Conservation (phyloP, 2,113 vertebrate species). For the Scomber japonicus region DNA sequence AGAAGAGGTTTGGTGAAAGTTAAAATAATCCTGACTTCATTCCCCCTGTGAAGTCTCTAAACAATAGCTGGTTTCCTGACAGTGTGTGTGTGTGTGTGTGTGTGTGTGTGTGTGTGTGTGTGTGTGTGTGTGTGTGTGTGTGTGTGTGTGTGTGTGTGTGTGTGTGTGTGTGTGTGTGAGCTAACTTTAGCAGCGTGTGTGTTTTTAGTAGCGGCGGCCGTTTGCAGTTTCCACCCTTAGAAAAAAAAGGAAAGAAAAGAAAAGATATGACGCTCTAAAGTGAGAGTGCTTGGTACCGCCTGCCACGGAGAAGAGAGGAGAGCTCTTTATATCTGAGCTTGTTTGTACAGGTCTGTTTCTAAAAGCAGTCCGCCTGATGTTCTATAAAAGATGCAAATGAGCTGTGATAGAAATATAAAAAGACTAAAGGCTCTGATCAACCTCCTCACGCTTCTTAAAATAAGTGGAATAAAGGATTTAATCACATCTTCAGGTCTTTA, state of each 20-base stretch:
- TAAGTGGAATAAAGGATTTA: too few species aligned
- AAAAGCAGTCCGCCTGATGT: background rate
- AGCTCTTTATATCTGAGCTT: background rate
- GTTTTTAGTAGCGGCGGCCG: background rate
- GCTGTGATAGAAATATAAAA: too few species aligned
- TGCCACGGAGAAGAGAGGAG: background rate
- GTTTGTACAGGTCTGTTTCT: background rate
- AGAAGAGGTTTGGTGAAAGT: too few species aligned
- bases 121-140: too few species aligned
- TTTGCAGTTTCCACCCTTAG: background rate
- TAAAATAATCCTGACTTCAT: background rate
- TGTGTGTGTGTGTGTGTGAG: background rate
- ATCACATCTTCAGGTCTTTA: too few species aligned
- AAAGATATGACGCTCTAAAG: too few species aligned
- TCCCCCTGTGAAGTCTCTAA: background rate
- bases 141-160: too few species aligned
- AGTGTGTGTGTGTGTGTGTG: background rate
- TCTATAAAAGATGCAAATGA: too few species aligned
- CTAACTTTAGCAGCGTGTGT: slow-evolving; percentile 9
- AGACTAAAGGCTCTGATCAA: too few species aligned
- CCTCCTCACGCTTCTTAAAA: too few species aligned
- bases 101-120: too few species aligned
- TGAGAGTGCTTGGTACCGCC: background rate
- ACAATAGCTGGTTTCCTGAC: slow-evolving; percentile 39
- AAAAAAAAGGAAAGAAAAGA: too few species aligned